Conservation (phyloP, 2,888 invertebrate genomes). For the Dasypolia templi region DNA sequence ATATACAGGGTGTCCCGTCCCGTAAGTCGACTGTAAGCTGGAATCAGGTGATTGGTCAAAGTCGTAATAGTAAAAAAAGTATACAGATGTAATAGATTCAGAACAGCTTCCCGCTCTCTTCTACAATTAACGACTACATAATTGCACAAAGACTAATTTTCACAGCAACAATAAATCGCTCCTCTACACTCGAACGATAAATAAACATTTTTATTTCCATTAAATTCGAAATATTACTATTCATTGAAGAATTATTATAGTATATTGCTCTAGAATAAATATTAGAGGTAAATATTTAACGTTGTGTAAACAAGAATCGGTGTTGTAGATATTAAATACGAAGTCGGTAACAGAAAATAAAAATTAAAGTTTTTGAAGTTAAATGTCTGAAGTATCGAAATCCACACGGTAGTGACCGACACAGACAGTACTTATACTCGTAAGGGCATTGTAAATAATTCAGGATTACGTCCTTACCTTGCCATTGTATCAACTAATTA, state of each 20-base stretch:
- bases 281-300: slow-evolving; percentile 29
- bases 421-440: too few relatives aligned
- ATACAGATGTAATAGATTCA: too few relatives aligned
- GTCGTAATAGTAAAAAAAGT: too few relatives aligned
- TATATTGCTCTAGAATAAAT: slow-evolving; percentile 31
- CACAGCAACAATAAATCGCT: slow-evolving; percentile 18
- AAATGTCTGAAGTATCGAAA: too few relatives aligned
- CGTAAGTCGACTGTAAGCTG: too few relatives aligned
- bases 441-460: too few relatives aligned
- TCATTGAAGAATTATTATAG: slow-evolving; percentile 18
- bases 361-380: too few relatives aligned
- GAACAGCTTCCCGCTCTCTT: not conserved
- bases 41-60: too few relatives aligned
- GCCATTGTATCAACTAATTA: not conserved
- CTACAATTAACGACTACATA: not conserved
- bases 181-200: slow-evolving; percentile 19
- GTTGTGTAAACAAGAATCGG: slow-evolving; percentile 11
- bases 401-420: too few relatives aligned
- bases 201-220: slow-evolving; percentile 13
- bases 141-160: not conserved
- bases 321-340: too few relatives aligned
- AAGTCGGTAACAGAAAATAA: too few relatives aligned
- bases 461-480: not conserved
- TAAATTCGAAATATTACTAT: slow-evolving; percentile 17
- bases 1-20: too few relatives aligned